A percentile compares a stretch with the other conserved stretches of the same genome.
Conservation (phyloP, 1,140 invertebrate species). For the Lycorma delicatula region DNA sequence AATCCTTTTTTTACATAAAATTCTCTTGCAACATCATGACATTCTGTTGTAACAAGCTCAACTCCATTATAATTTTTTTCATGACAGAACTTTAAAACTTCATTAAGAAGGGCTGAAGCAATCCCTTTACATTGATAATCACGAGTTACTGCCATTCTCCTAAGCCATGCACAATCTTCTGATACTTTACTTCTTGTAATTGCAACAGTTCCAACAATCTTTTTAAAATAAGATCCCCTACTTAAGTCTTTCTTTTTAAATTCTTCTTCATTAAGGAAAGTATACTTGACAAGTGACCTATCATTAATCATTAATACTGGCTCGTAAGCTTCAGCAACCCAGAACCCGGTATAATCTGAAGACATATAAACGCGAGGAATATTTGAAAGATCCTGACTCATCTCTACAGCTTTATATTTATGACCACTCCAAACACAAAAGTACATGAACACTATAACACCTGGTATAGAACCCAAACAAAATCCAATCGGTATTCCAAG, state of each 20-base stretch:
- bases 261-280: constrained; percentile 36
- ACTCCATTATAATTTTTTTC: constrained; percentile 41
- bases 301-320: constrained; percentile 30
- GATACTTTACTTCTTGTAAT: constrained; percentile 38
- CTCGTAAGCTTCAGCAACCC: constrained; percentile 43
- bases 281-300: constrained; percentile 34
- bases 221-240: constrained; percentile 32
- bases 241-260: constrained; percentile 34
- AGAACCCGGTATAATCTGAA: constrained; percentile 37
- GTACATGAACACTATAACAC: constrained; percentile 39
- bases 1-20: constrained; percentile 46
- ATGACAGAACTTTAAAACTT: constrained; percentile 41
- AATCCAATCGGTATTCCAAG: constrained; percentile 43
- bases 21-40: constrained; percentile 41
- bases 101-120: constrained; percentile 38
- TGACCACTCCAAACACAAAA: constrained; percentile 38
- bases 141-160: constrained; percentile 41
- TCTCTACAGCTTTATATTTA: constrained; percentile 37
- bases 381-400: constrained; percentile 39
- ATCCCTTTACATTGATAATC: constrained; percentile 41
- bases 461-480: constrained; percentile 40
- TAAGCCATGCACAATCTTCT: constrained; percentile 44
- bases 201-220: constrained; percentile 42
- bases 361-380: constrained; percentile 32
- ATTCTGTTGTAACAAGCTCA: constrained; percentile 44